These are phyloP conservation scores for rat (Rattus norvegicus) DNA, from an alignment of 2,113 vertebrate genomes.

Conservation along the genomic window DNA sequence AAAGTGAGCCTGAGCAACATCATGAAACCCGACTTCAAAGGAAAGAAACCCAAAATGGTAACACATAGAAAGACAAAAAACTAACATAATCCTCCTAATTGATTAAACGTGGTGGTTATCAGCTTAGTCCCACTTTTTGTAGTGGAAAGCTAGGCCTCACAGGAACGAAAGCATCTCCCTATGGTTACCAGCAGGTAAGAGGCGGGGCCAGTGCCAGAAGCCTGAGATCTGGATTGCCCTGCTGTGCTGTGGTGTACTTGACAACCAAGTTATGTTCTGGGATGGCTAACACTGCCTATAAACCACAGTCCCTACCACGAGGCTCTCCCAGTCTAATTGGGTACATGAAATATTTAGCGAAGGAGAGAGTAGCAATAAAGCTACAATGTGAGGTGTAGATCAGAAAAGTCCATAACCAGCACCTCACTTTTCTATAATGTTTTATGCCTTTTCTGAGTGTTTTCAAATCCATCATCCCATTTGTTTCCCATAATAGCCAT, in stretches of 20 bases:
- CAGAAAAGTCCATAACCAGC: conserved; percentile 39
- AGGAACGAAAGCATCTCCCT: background rate
- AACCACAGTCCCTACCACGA: background rate
- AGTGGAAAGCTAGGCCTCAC: background rate
- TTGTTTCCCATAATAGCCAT: conserved; percentile 54
- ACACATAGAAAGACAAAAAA: background rate
- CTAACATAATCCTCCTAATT: background rate
- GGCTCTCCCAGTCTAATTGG: conserved; percentile 61
- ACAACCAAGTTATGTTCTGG: background rate
- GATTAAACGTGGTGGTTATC: background rate
- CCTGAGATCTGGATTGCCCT: background rate
- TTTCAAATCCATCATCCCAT: conserved; percentile 69
- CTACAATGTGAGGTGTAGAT: background rate
- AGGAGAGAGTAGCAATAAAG: conserved; percentile 52
- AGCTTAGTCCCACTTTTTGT: background rate
- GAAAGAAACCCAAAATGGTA: background rate
- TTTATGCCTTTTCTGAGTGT: conserved; percentile 60
- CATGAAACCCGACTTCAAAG: background rate
- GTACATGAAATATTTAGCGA: conserved; percentile 76
- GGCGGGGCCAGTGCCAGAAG: background rate
- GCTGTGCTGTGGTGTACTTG: background rate
- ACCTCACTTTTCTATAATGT: conserved; percentile 58
- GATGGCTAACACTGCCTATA: background rate
- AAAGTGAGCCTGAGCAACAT: background rate
- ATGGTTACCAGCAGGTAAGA: background rate